Percentiles rank a stretch among this genome's conserved stretches.
Evolutionary conservation across 1,140 invertebrate species (phyloP).

Genomic region (Plectrocnemia conspersa): DNA sequence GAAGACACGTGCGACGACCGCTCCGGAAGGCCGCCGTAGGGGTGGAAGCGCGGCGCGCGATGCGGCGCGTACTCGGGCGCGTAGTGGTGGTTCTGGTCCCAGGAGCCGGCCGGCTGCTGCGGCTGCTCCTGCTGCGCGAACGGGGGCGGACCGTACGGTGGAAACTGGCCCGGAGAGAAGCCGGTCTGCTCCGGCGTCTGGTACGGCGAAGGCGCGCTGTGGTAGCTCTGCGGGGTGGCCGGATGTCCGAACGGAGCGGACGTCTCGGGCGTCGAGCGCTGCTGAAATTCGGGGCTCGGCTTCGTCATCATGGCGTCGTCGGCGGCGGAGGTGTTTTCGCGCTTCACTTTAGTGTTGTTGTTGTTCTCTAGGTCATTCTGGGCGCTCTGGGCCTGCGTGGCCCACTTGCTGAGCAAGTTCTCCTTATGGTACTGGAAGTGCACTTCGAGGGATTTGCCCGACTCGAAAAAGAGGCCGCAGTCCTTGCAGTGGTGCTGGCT

Average conservation of each 20-base stretch:
- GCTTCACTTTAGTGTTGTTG: conserved; percentile 57
- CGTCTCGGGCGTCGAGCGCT: conserved; percentile 54
- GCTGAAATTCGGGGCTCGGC: conserved; percentile 54
- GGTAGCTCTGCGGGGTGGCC: conserved; percentile 57
- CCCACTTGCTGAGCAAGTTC: conserved; percentile 70
- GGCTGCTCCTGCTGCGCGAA: conserved; percentile 40
- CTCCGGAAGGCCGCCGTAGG: conserved; percentile 51
- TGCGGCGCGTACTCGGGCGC: conserved; percentile 49
- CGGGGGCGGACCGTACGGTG: conserved; percentile 39
- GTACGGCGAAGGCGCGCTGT: conserved; percentile 55
- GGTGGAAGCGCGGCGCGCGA: conserved; percentile 50
- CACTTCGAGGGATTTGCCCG: conserved; percentile 68
- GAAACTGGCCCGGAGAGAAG: conserved; percentile 53
- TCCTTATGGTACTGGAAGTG: conserved; percentile 76
- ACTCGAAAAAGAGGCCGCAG: conserved; percentile 68
- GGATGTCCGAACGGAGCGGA: conserved; percentile 53
- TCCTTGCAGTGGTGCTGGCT: conserved; percentile 64
- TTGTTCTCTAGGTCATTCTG: conserved; percentile 62
- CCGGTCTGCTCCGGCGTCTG: conserved; percentile 55
- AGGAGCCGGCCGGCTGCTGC: conserved; percentile 44
- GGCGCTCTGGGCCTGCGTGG: conserved; percentile 52
- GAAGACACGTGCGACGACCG: conserved; percentile 56
- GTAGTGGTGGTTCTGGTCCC: conserved; percentile 49
- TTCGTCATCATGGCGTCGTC: conserved; percentile 56
- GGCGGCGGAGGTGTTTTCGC: conserved; percentile 58